phyloP scores from a whole-genome alignment of 2,113 vertebrate genomes.

The Nestor notabilis region DNA sequence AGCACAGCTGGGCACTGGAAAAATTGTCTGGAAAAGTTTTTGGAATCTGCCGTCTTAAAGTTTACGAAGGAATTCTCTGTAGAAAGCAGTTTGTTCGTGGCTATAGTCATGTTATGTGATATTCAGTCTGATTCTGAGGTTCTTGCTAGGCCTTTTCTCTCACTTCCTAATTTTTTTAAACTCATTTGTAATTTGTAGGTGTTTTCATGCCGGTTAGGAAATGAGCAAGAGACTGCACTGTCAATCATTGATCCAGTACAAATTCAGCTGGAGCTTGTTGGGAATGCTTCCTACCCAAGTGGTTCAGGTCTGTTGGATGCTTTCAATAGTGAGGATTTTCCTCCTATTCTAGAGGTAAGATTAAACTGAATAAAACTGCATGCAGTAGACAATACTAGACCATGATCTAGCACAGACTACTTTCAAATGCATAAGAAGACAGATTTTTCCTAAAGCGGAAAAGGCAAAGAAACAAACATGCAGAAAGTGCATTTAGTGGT shows the following conservation, averaged over 20 bases:
- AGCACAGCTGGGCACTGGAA: not conserved
- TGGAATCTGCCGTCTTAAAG: not conserved
- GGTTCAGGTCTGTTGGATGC: constrained; percentile 93
- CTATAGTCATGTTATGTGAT: not conserved
- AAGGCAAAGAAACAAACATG: not conserved
- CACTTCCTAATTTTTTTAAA: not conserved
- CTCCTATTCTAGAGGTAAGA: constrained; percentile 92
- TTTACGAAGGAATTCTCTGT: not conserved
- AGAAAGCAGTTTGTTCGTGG: not conserved
- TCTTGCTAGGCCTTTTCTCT: not conserved
- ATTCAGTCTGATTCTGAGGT: not conserved
- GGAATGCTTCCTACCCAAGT: constrained; percentile 91
- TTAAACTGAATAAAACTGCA: not conserved
- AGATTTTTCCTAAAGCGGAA: not conserved
- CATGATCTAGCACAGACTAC: not conserved
- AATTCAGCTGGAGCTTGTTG: constrained; percentile 92
- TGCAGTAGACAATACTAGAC: not conserved
- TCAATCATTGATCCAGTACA: constrained; percentile 97
- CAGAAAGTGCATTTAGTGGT: not conserved
- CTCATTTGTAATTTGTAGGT: constrained; percentile 76
- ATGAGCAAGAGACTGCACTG: constrained; percentile 92
- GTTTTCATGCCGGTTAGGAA: constrained; percentile 94
- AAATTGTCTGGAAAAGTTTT: not conserved
- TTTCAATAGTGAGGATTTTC: constrained; percentile 94
- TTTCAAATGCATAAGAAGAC: not conserved